Base-by-base conservation (phyloP, 92 coral and sea anemone genomes). In the Paramuricea clavata region DNA sequence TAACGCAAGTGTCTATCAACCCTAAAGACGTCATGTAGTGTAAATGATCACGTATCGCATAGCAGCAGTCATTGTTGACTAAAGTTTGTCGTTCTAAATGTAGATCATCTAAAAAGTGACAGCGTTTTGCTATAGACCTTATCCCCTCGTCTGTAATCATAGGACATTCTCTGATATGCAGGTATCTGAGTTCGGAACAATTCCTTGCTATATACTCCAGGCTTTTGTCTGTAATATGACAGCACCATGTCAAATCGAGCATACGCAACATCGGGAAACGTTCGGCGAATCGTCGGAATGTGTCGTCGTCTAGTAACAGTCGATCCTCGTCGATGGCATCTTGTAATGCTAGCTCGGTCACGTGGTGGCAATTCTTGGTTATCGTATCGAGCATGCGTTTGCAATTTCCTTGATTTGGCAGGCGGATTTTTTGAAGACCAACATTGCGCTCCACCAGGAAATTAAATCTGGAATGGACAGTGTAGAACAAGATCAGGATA, bases 161-260 rank as follows among this genome's bases (percentile, higher is more conserved):
- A 70, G 92, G 97, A 54, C 98, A 95, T 86, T 95, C 98, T 9
- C 96, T 89, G 31, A 95, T 70, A 10, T 80, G 82, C 67, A 95
- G 87, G 21, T 89, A 87, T 21, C 90, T 42, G 12, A 95, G 91
- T 16, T 78, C 30, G 5, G 75, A 56, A 42, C 98, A 95, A 26
- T 89, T 82, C 1, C 78, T 83, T 15, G 97, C 91, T 28, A 95
- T 19, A 0, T 92, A 81, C 0, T 82, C 69, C 17, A 95, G 88
- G 8, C 95, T 88, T 17, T 76, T 93, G 57, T 95, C 95, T 8
- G 98, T 94, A 28, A 95, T 89, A 60, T 89, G 93, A 60, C 95
- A 92, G 47, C 98, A 95, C 98, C 97, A 94, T 2, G 94, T 95
- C 10, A 95, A 81, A 49, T 88, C 89, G 21, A 95, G 74, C 32